These are phyloP conservation scores for Melierax canorus DNA, from an alignment of 2,113 vertebrate genomes.

Conservation along the genomic window DNA sequence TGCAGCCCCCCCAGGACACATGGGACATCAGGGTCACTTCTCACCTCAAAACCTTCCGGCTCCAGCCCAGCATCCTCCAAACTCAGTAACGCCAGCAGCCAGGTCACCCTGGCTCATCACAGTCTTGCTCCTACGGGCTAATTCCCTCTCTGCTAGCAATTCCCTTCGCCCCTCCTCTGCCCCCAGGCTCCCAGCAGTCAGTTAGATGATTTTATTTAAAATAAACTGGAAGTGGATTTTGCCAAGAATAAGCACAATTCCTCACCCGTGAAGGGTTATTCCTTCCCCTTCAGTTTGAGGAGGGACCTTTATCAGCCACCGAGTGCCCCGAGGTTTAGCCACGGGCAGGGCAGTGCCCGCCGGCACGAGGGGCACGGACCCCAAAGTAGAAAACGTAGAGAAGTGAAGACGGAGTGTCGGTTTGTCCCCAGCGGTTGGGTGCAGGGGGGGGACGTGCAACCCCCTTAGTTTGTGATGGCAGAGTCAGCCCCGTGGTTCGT, in stretches of 20 bases:
- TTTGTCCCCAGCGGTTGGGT: rapidly evolving
- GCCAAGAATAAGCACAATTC: not conserved
- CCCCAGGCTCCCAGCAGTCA: not conserved
- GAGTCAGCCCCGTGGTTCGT: rapidly evolving
- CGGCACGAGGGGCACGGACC: rapidly evolving
- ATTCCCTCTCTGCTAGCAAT: not conserved
- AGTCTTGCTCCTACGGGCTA: not conserved
- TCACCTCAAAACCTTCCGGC: not conserved
- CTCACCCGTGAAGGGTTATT: not conserved
- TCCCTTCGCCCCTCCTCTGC: not conserved
- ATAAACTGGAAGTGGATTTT: not conserved
- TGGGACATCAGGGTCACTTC: not conserved
- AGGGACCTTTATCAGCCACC: not conserved
- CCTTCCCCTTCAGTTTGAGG: not conserved
- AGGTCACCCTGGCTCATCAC: rapidly evolving
- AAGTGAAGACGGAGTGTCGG: not conserved
- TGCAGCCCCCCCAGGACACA: not conserved
- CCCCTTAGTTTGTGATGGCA: not conserved
- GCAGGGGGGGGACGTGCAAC: rapidly evolving
- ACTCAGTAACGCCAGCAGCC: not conserved
- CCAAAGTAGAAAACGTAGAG: not conserved
- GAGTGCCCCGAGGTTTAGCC: rapidly evolving
- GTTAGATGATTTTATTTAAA: not conserved
- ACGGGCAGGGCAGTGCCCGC: rapidly evolving
- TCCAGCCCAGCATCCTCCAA: not conserved